These are phyloP conservation scores for Myxocyprinus asiaticus DNA, from an alignment of 2,113 vertebrate species.

Conservation along the genomic window DNA sequence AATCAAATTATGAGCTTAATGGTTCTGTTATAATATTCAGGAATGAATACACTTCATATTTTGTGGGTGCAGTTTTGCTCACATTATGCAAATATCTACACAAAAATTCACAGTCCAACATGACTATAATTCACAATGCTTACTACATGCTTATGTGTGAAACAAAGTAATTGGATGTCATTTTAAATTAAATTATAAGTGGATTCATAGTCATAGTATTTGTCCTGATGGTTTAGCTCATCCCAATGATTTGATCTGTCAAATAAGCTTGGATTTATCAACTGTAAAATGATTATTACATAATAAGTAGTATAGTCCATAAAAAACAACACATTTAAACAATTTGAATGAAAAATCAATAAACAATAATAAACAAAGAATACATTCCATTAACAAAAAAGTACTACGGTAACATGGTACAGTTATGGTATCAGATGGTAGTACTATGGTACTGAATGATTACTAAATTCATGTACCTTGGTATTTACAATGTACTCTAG, in stretches of 20 bases:
- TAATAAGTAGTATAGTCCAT: too few species aligned
- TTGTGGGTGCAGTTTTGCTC: background rate
- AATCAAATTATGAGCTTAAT: conserved; percentile 1
- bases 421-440: too few species aligned
- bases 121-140: background rate
- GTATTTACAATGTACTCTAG: too few species aligned
- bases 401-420: background rate
- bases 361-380: background rate
- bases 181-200: background rate
- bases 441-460: too few species aligned
- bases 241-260: background rate
- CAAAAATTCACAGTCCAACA: background rate
- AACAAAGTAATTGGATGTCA: too few species aligned
- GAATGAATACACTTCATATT: background rate
- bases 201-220: background rate
- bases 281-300: background rate
- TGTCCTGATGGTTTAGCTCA: background rate
- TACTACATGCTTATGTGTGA: background rate
- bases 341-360: background rate
- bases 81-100: background rate
- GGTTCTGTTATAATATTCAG: background rate
- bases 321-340: background rate
- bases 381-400: conserved; percentile 2
- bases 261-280: background rate
- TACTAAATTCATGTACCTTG: too few species aligned